A percentile compares a stretch with the other conserved stretches of the same genome.
phyloP scores from a whole-genome alignment of 2,113 vertebrate genomes.

The Limanda limanda region DNA sequence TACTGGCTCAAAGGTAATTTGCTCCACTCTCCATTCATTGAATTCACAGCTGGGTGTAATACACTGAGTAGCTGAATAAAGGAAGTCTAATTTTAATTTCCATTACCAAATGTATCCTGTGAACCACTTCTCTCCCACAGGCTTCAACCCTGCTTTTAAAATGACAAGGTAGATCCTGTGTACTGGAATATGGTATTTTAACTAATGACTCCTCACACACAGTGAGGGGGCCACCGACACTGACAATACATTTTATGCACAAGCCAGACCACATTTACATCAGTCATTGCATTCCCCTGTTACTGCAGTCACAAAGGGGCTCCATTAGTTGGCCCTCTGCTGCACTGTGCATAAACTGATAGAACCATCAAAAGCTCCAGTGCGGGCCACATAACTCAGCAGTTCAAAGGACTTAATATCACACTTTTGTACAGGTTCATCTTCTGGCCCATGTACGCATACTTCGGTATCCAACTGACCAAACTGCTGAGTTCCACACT shows the following conservation, averaged over 20 bases:
- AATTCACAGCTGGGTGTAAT: conserved; percentile 2
- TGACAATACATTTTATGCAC: conserved; percentile 18
- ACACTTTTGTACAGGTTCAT: neutral
- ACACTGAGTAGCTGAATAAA: conserved; percentile 14
- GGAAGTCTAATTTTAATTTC: neutral
- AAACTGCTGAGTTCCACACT: neutral
- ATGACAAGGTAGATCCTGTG: conserved; percentile 2
- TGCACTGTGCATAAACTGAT: conserved; percentile 27
- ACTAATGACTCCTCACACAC: conserved; percentile 20
- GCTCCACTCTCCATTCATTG: conserved; percentile 5
- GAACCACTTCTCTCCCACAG: conserved; percentile 7
- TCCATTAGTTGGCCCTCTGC: conserved; percentile 51
- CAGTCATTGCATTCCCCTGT: conserved; percentile 10
- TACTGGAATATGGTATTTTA: neutral
- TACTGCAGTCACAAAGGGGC: conserved; percentile 26
- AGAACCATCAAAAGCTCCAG: conserved; percentile 3
- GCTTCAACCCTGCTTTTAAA: neutral
- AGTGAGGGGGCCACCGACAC: neutral
- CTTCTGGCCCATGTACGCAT: neutral
- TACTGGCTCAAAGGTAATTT: conserved; percentile 39
- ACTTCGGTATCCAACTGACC: neutral
- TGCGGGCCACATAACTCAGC: conserved; percentile 15
- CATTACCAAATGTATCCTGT: neutral
- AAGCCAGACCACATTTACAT: conserved; percentile 16
- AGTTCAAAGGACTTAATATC: neutral